phyloP scores from a whole-genome alignment of 2,888 invertebrate species.

The Cryptocheilus praepositus region DNA sequence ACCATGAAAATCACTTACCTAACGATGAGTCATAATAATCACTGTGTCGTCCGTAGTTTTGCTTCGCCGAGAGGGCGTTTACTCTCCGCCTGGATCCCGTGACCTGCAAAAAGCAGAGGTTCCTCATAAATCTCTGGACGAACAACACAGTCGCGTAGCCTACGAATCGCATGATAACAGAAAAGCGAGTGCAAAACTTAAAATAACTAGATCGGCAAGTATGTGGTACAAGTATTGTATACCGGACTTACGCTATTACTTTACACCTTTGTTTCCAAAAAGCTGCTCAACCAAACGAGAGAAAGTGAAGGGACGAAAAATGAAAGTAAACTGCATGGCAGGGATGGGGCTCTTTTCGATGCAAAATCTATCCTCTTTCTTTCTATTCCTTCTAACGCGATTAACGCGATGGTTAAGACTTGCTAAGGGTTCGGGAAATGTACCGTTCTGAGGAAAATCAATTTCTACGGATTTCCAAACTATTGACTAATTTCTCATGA shows the following conservation, averaged over 20 bases:
- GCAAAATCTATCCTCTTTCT: constrained; percentile 2
- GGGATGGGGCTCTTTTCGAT: not conserved
- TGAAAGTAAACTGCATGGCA: too few species aligned
- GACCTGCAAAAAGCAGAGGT: constrained; percentile 48
- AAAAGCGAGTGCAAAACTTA: too few species aligned
- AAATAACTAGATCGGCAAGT: too few species aligned
- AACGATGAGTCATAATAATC: constrained; percentile 66
- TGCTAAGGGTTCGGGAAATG: not conserved
- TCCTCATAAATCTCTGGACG: constrained; percentile 1
- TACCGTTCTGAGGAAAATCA: too few species aligned
- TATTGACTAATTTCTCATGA: too few species aligned
- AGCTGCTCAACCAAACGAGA: too few species aligned
- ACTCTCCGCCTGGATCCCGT: constrained; percentile 55
- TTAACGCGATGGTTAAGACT: constrained; percentile 4
- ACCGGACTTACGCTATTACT: too few species aligned
- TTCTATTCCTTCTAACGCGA: not conserved
- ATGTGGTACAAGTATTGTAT: too few species aligned
- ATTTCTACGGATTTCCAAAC: too few species aligned
- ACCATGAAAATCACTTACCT: constrained; percentile 51
- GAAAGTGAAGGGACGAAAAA: too few species aligned
- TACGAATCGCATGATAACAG: not conserved
- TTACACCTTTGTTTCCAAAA: too few species aligned
- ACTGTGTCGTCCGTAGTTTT: constrained; percentile 63
- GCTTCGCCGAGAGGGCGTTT: constrained; percentile 40
- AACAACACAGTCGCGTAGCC: too few species aligned